These are phyloP conservation scores for Pseudomyrmex cubaensis DNA, from an alignment of 1,140 invertebrate species.

Conservation along the genomic window DNA sequence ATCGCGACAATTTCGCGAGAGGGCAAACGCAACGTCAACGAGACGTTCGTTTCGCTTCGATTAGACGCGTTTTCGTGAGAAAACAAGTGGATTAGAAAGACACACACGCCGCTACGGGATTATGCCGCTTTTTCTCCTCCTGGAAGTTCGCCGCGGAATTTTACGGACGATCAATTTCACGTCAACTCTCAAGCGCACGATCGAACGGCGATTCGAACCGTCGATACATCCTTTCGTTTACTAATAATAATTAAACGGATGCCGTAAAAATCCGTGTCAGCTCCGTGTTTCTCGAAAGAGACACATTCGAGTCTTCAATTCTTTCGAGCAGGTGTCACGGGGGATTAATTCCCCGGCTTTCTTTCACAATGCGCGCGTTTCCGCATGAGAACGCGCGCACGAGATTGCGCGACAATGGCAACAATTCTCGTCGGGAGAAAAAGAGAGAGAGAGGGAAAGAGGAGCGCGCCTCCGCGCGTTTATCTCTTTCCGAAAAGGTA, in stretches of 20 bases:
- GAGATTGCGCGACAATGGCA: slow-evolving; percentile 24
- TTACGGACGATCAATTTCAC: slow-evolving; percentile 1
- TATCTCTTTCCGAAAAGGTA: slow-evolving; percentile 55
- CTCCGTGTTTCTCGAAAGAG: too few relatives aligned
- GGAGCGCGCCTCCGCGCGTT: neutral
- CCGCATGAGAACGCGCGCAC: slow-evolving; percentile 45
- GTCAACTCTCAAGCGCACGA: neutral
- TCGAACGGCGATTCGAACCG: too few relatives aligned
- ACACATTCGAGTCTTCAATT: neutral
- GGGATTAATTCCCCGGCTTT: slow-evolving; percentile 28
- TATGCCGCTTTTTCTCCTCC: neutral
- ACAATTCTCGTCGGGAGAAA: slow-evolving; percentile 27
- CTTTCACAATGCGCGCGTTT: slow-evolving; percentile 39
- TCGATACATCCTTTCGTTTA: too few relatives aligned
- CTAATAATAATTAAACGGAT: too few relatives aligned
- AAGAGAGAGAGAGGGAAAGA: neutral
- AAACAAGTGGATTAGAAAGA: neutral
- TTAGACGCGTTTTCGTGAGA: neutral
- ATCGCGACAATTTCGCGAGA: neutral
- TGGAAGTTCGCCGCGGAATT: neutral
- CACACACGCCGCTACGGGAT: neutral
- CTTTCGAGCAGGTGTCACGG: neutral
- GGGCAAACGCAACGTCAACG: neutral
- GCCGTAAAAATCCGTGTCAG: too few relatives aligned
- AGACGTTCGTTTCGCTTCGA: too few relatives aligned